Evolutionary conservation across 2,888 invertebrate species (phyloP).

Genomic region (Ectemnius continuus): DNA sequence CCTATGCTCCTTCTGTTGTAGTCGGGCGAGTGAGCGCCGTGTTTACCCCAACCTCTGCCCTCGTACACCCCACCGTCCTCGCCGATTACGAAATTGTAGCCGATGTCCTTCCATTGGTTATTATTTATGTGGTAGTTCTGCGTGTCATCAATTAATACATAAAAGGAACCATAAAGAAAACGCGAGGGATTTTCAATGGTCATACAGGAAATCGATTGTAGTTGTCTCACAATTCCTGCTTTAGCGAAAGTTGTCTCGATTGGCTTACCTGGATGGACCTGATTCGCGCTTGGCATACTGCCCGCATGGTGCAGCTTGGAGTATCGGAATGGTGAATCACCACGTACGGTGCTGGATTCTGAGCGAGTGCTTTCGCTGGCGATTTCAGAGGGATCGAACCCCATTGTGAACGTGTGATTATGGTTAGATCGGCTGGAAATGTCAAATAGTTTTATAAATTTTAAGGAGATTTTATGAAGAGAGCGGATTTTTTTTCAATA

Average conservation of each 20-base stretch:
- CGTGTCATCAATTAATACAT: background rate
- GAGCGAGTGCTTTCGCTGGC: conserved; percentile 33
- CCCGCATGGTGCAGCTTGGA: conserved; percentile 70
- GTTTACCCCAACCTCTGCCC: conserved; percentile 71
- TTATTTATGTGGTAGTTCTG: conserved; percentile 68
- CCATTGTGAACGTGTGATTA: conserved; percentile 76
- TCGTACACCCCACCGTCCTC: conserved; percentile 73
- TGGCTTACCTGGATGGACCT: conserved; percentile 73
- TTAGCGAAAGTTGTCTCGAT: background rate
- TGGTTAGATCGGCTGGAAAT: conserved; percentile 62
- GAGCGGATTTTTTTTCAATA: too few relatives aligned
- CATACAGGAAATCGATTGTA: too few relatives aligned
- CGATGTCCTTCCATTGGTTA: conserved; percentile 69
- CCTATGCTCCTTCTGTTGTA: conserved; percentile 85
- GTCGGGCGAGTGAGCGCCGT: conserved; percentile 69
- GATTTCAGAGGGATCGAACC: conserved; percentile 70
- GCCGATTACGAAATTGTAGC: conserved; percentile 72
- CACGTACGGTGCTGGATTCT: conserved; percentile 74
- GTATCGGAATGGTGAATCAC: conserved; percentile 78
- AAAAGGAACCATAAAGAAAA: background rate
- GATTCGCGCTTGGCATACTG: conserved; percentile 73
- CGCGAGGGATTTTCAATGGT: too few relatives aligned
- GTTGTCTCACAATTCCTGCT: background rate
- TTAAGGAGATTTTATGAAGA: too few relatives aligned
- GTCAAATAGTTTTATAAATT: too few relatives aligned